Evolutionary conservation across 2,113 vertebrate species (phyloP).

Genomic region (Amazona vittata): DNA sequence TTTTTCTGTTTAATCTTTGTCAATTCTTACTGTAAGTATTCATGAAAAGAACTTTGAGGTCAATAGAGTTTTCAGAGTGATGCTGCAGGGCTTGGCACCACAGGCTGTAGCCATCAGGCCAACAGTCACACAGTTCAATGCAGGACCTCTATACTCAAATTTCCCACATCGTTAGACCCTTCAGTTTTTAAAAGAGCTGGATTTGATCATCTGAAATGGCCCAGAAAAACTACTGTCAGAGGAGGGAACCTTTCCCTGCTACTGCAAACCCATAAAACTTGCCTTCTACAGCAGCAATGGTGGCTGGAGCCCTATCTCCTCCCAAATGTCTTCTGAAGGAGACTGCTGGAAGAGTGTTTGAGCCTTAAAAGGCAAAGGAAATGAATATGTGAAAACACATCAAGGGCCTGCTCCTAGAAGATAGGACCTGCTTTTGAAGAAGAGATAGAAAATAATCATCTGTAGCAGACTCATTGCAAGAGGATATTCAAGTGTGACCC

Average conservation of each 20-base stretch:
- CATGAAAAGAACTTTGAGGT: neutral
- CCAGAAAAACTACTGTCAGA: neutral
- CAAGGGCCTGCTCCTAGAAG: neutral
- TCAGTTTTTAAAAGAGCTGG: neutral
- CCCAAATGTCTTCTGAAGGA: neutral
- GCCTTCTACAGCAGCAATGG: neutral
- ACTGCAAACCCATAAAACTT: neutral
- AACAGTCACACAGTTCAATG: neutral
- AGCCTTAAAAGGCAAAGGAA: neutral
- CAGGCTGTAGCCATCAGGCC: neutral
- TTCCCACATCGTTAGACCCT: fast-evolving
- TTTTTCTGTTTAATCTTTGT: neutral
- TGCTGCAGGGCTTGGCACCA: neutral
- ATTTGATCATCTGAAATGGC: neutral
- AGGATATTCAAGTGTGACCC: neutral
- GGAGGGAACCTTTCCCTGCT: neutral
- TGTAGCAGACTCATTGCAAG: neutral
- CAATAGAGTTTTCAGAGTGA: neutral
- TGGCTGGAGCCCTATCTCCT: neutral
- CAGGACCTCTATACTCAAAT: neutral
- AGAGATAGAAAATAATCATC: neutral
- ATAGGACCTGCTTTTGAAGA: neutral
- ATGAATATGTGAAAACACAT: neutral
- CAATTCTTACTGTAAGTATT: neutral
- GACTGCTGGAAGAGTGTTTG: neutral